A percentile compares a stretch with the other conserved stretches of the same genome.
phyloP scores from a whole-genome alignment of 37 sponge, comb jelly and placozoan species.

The Dysidea cf. avara region DNA sequence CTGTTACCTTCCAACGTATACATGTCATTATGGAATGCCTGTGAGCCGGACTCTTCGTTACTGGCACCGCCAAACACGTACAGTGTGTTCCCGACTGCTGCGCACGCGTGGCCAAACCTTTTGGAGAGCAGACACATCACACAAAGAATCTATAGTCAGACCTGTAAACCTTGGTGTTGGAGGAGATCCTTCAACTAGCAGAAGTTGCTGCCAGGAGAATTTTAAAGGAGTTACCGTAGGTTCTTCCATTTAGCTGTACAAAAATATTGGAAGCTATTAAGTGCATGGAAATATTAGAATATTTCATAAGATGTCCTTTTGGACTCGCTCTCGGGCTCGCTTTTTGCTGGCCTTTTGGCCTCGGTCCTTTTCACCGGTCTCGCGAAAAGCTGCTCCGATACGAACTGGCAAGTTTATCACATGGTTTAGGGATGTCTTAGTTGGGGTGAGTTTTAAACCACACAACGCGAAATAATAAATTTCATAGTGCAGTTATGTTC shows the following conservation, averaged over 20 bases:
- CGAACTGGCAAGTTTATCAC: slow-evolving; percentile 50
- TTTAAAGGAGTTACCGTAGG: too few species aligned
- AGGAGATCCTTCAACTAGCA: slow-evolving; percentile 9
- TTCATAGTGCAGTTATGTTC: too few species aligned
- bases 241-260: too few species aligned
- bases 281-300: too few species aligned
- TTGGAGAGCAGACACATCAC: too few species aligned
- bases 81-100: slow-evolving; percentile 26
- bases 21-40: slow-evolving; percentile 46
- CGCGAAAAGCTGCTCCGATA: too few species aligned
- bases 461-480: too few species aligned
- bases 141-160: neutral
- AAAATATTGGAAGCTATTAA: too few species aligned
- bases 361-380: too few species aligned
- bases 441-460: slow-evolving; percentile 49
- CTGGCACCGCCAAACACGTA: slow-evolving; percentile 63
- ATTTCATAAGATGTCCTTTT: too few species aligned
- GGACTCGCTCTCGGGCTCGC: too few species aligned
- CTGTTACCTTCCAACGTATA: slow-evolving; percentile 42
- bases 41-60: slow-evolving; percentile 15
- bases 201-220: slow-evolving; percentile 40
- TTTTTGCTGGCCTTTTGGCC: too few species aligned
- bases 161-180: slow-evolving; percentile 30
- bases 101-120: slow-evolving; percentile 55
- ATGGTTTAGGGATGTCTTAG: slow-evolving; percentile 55